Evolutionary conservation across 2,797 vertebrate species (phyloP), one percentile per base, ranked within the genome.

Genomic region (Malacoctenus gilli): DNA sequence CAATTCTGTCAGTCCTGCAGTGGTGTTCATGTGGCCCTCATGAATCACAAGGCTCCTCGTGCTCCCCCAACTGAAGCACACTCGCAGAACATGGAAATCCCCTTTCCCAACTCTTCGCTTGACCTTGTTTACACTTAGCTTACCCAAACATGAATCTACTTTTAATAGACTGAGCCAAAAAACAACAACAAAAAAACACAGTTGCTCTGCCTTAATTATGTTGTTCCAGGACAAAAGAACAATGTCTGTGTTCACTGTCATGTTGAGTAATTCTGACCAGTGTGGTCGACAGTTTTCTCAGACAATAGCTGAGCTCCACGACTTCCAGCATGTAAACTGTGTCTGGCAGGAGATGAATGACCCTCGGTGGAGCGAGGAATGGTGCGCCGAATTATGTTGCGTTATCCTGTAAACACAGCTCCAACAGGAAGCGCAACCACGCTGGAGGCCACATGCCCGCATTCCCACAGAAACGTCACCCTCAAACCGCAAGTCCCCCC

Each of bases 211-310:
- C 42, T 63, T 62, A 70, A 75, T 69, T 70, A 57, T 78, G 55
- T 70, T 72, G 48, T 64, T 75, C 51, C 32, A 61, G 52, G 55
- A 72, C 64, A 64, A 51, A n/a, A 72, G 61, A 75, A 69, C 60
- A 76, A 68, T 58, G 70, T 50, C 55, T 68, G 28, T 42, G 55
- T 72, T 64, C 53, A 47, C 58, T 60, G 48, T 63, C 43, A 37
- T 69, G 72, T 67, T 76, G 78, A 76, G 69, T 66, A 71, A 74
- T 30, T 5, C 41, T 40, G 18, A 63, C 50, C 34, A 37, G 21
- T 59, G 44, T 0, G 30, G 50, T 79, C 66, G 34, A 62, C 56
- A 66, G 28, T 51, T 62, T 74, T 61, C 46, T 35, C 25, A 69
- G 64, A 75, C 65, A 64, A 67, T 60, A 51, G 64, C 11, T 19